Evolutionary conservation across 2,113 vertebrate species (phyloP), one percentile per base, ranked within the genome.

Genomic region (Aegotheles bennettii): DNA sequence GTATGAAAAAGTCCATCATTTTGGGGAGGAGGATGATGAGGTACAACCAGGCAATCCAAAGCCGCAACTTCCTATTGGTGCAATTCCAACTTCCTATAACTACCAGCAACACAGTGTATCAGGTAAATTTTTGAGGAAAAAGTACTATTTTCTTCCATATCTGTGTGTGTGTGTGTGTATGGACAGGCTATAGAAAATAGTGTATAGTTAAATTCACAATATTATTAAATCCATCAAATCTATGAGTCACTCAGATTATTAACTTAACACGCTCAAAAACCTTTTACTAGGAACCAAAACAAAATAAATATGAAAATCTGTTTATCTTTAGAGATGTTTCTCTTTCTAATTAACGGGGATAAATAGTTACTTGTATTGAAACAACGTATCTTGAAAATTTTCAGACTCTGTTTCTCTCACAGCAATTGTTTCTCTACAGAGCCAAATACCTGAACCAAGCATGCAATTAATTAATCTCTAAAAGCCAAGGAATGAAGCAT

Each of bases 1-100:
- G 95, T 99, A 99, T 95, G 99, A 99, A 97, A 99, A 99, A 98
- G 99, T 99, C 95, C 99, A 99, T 98, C 99, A 99, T 98, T 99
- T 99, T 97, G 99, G 99, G 91, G 99, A 99, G 97, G 99, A 99
- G 94, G 99, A 99, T 94, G 99, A 99, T 89, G 99, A 99, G 96
- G 97, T 98, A 97, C 99, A 99, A 96, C 99, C 99, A 80, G 99
- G 99, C 96, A 99, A 99, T 97, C 99, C 99, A 97, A 99, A 99
- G 98, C 98, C 97, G 90, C 98, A 98, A 95, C 99, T 99, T 98
- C 99, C 99, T 96, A 99, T 99, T 96, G 99, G 99, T 98, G 99
- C 99, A 98, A 99, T 99, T 97, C 99, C 99, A 97, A 99, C 98
- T 97, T 99, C 99, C 70, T 99, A 99, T 95, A 99, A 99, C 98